Base-by-base conservation (phyloP, 2,888 invertebrate species). In the Lithosia quadra region DNA sequence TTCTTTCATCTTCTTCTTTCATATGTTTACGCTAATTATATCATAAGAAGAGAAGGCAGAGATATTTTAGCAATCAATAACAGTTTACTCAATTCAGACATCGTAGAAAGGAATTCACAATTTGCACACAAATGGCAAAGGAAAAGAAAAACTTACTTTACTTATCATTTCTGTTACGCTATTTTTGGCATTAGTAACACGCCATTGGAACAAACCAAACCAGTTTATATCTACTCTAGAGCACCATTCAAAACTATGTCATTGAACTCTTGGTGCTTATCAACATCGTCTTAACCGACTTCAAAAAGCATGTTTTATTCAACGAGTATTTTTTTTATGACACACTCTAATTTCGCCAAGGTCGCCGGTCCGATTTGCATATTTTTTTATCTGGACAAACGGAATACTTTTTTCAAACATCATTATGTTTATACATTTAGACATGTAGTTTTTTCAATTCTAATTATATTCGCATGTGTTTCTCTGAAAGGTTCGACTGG, bases 101-200 rank as follows among this genome's bases (percentile, higher is more conserved):
- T 34, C 8, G 10, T 8, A 34, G 8, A 4, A 4, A 34, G 34
- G 9, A 34, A 8, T 34, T 34, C 34, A 34, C 10, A 9, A 10
- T 34, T n/a, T 34, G 34, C 34, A 34, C 1, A 9, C 10, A 34
- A 34, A 34, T 34, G 10, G 34, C 34, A 34, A 34, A 34, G 34
- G 9, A 34, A 34, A 34, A 34, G 34, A 10, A 34, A 34, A 34
- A 34, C 34, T 8, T 34, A 34, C 8, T 28, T 34, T 9, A n/a
- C 49, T 49, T 49, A 49, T 49, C 18, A 49, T n/a, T 49, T 49
- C 9, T n/a, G n/a, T 49, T n/a, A n/a, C n/a, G 18, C 49, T 9
- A 49, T 49, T n/a, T 49, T 49, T 49, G 49, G n/a, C 49, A 49
- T 49, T 49, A 49, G 49, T 49, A n/a, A n/a, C 49, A 49, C 49